A percentile compares a stretch with the other conserved stretches of the same genome.
These are phyloP conservation scores for Centropristis striata DNA, from an alignment of 2,113 vertebrate genomes.

Conservation along the genomic window DNA sequence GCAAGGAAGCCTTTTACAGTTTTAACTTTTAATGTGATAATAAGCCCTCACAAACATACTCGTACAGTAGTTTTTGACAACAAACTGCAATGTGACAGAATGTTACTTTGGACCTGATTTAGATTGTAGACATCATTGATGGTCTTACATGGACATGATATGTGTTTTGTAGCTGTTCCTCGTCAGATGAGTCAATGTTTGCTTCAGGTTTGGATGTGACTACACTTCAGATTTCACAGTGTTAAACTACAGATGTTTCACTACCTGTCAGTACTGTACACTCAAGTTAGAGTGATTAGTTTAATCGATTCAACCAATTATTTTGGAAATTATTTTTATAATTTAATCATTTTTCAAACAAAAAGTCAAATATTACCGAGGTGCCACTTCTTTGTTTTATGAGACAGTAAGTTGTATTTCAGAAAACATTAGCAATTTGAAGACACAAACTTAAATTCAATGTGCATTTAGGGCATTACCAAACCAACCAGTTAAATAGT, in stretches of 20 bases:
- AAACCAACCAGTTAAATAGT: too few species aligned
- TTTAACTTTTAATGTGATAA: background rate
- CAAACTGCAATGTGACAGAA: background rate
- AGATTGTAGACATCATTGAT: background rate
- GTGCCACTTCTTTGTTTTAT: background rate
- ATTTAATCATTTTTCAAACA: background rate
- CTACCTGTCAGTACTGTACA: background rate
- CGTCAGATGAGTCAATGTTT: conserved; percentile 5
- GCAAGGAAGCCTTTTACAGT: background rate
- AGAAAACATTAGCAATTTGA: background rate
- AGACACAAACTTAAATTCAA: too few species aligned
- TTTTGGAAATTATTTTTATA: background rate
- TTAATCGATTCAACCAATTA: background rate
- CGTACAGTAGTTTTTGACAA: background rate
- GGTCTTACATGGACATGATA: background rate
- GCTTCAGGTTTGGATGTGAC: conserved; percentile 10
- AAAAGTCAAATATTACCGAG: background rate
- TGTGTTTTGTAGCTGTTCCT: conserved; percentile 18
- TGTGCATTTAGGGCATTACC: too few species aligned
- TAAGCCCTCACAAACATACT: background rate
- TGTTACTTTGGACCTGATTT: background rate
- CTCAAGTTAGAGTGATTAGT: background rate
- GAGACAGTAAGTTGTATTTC: background rate
- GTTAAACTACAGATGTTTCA: background rate
- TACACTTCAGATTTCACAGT: conserved; percentile 12